Evolutionary conservation across 2,888 invertebrate genomes (phyloP).

Genomic region (Gisinianus flammeolus): DNA sequence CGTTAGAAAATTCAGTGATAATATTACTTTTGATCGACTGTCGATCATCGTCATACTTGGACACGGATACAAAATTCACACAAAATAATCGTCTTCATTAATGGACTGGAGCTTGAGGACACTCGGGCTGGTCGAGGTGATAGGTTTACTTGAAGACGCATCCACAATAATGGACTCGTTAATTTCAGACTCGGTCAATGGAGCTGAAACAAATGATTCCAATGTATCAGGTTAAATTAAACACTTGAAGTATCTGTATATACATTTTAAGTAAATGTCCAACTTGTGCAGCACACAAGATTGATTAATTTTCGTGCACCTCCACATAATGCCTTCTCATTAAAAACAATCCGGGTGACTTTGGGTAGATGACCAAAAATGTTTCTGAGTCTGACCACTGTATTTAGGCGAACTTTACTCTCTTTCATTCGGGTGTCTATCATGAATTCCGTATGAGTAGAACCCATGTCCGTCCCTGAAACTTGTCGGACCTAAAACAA

Average conservation of each 20-base stretch:
- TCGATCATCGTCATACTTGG: no score
- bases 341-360: constrained; percentile 48
- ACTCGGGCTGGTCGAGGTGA: no score
- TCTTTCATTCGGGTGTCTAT: constrained; percentile 49
- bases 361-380: constrained; percentile 40
- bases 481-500: constrained; percentile 44
- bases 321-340: constrained; percentile 48
- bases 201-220: neutral
- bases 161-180: constrained; percentile 17
- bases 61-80: no score
- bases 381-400: constrained; percentile 43
- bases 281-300: neutral
- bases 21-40: no score
- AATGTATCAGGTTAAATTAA: neutral
- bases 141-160: neutral
- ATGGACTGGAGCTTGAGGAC: no score
- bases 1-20: no score
- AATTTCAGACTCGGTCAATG: neutral
- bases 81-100: no score
- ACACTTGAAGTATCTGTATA: neutral
- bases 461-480: constrained; percentile 44
- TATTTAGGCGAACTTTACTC: constrained; percentile 46
- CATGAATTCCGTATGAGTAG: constrained; percentile 44
- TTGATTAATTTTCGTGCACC: constrained; percentile 33
- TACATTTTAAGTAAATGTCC: neutral